A percentile compares a stretch with the other conserved stretches of the same genome.
phyloP scores from a whole-genome alignment of 2,113 vertebrate species.

The Polyodon spathula region DNA sequence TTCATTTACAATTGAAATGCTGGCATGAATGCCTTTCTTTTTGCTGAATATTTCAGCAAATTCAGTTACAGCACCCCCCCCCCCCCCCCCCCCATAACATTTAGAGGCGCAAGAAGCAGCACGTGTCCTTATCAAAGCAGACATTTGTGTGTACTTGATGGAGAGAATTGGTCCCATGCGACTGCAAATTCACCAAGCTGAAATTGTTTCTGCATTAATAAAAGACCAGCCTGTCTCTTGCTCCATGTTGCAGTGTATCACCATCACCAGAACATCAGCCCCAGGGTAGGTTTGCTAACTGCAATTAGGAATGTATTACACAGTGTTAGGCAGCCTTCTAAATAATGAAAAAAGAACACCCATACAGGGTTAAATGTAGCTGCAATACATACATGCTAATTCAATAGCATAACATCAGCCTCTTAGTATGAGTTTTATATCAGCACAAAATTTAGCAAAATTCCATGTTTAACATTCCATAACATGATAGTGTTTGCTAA shows the following conservation, averaged over 20 bases:
- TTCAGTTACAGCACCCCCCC: not conserved
- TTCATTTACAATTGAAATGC: no score
- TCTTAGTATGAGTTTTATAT: no score
- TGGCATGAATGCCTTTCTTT: no score
- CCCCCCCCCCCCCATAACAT: not conserved
- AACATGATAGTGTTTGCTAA: no score
- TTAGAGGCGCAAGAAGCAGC: not conserved
- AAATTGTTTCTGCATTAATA: not conserved
- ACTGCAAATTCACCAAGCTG: not conserved
- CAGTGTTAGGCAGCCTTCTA: not conserved
- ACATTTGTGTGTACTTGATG: constrained; percentile 1
- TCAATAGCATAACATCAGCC: no score
- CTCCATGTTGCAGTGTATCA: not conserved
- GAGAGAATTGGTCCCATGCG: not conserved
- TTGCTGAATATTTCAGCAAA: not conserved
- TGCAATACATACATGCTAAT: not conserved
- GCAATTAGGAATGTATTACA: constrained; percentile 1
- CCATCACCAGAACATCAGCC: not conserved
- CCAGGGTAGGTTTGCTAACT: not conserved
- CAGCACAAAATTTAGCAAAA: no score
- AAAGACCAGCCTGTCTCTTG: not conserved
- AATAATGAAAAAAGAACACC: not conserved
- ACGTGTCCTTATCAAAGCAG: not conserved
- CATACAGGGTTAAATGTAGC: not conserved
- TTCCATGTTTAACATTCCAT: no score